Evolutionary conservation across 1,140 invertebrate species (phyloP).

Genomic region (Brachionus rubens): DNA sequence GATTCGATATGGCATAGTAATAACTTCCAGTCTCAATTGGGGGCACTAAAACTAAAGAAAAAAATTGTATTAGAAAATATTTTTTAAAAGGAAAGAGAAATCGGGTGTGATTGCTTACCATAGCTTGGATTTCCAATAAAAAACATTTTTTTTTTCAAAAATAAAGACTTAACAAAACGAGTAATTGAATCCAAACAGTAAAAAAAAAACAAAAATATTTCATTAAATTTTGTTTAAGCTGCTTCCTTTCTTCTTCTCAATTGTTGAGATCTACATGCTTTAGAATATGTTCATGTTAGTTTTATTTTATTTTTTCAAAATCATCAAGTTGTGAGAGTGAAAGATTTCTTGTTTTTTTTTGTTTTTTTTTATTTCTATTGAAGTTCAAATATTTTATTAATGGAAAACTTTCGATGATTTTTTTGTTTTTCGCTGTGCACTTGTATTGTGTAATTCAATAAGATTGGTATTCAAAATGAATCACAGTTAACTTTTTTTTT

Average conservation of each 20-base stretch:
- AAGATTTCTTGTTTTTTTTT: too few species aligned
- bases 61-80: not conserved
- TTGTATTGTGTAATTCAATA: too few species aligned
- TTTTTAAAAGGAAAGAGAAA: not conserved
- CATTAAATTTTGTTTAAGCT: slow-evolving; percentile 16
- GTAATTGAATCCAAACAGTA: not conserved
- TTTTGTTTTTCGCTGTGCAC: too few species aligned
- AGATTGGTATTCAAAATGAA: too few species aligned
- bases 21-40: not conserved
- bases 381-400: too few species aligned
- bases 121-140: slow-evolving; percentile 34
- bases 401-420: too few species aligned
- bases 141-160: slow-evolving; percentile 18
- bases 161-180: slow-evolving; percentile 38
- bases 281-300: not conserved
- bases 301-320: not conserved
- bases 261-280: slow-evolving; percentile 35
- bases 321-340: not conserved
- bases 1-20: slow-evolving; percentile 23
- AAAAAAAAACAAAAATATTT: slow-evolving; percentile 36
- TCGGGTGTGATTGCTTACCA: not conserved
- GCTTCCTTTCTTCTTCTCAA: not conserved
- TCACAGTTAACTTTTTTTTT: too few species aligned
- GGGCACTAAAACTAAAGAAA: slow-evolving; percentile 19
- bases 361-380: too few species aligned